phyloP scores from a whole-genome alignment of 2,888 invertebrate species.

The Diaphora mendica region DNA sequence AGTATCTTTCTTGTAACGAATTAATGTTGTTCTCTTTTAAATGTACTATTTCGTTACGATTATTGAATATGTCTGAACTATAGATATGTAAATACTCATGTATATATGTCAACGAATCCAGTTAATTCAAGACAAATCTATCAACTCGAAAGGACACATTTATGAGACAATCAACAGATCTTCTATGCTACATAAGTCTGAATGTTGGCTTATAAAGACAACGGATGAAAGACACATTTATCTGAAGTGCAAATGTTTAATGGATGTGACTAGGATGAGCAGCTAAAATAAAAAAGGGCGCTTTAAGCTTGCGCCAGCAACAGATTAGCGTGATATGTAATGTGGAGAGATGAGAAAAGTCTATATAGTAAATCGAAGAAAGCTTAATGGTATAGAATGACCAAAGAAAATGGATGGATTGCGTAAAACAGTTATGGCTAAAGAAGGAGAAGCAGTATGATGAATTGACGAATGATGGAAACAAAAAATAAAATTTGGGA shows the following conservation, averaged over 20 bases:
- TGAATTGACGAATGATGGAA: too few species aligned
- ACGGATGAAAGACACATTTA: background rate
- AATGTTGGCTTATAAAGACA: background rate
- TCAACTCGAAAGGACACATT: background rate
- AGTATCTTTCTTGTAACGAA: background rate
- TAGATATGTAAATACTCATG: background rate
- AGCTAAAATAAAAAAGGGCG: background rate
- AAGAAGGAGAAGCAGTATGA: too few species aligned
- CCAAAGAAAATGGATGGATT: background rate
- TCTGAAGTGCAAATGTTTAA: background rate
- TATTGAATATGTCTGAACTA: background rate
- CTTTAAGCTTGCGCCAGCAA: background rate
- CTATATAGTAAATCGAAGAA: too few species aligned
- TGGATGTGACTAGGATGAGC: background rate
- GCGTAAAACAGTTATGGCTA: background rate
- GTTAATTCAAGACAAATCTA: too few species aligned
- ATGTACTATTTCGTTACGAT: background rate
- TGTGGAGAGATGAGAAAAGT: background rate
- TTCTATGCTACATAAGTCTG: background rate
- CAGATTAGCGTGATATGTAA: background rate
- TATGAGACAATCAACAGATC: background rate
- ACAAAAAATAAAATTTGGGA: too few species aligned
- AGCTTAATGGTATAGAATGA: background rate
- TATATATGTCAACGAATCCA: background rate
- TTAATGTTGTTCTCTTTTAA: background rate